Percentiles rank a stretch among this genome's conserved stretches.
These are phyloP conservation scores for Aphelocoma coerulescens DNA, from an alignment of 2,113 vertebrate genomes.

Conservation along the genomic window DNA sequence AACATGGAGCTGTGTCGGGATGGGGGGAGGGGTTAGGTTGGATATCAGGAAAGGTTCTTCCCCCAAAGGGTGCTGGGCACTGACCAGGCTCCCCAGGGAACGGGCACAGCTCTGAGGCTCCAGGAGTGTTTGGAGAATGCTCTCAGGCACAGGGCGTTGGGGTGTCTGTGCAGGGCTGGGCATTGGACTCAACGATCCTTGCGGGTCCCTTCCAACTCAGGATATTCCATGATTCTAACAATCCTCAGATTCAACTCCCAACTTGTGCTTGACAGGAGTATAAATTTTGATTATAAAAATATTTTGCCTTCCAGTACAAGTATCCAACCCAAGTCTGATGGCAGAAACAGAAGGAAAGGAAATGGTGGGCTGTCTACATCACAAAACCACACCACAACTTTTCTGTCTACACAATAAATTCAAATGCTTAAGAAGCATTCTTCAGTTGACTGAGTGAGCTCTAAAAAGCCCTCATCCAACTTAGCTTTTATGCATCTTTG, in stretches of 20 bases:
- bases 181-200: not conserved
- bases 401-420: not conserved
- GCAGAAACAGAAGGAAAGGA: not conserved
- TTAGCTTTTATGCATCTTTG: not conserved
- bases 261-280: not conserved
- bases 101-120: rapidly evolving
- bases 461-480: not conserved
- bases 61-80: not conserved
- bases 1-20: not conserved
- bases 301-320: not conserved
- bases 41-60: not conserved
- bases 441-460: not conserved
- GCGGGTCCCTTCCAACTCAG: not conserved
- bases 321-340: not conserved
- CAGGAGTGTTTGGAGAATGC: rapidly evolving
- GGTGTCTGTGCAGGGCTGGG: not conserved
- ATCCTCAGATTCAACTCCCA: not conserved
- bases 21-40: not conserved
- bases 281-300: not conserved
- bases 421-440: not conserved
- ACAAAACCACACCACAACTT: not conserved
- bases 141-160: not conserved
- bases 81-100: not conserved
- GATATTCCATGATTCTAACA: not conserved
- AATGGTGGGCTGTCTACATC: not conserved